Conservation (phyloP, 2,797 vertebrate species). For the Tadarida brasiliensis region DNA sequence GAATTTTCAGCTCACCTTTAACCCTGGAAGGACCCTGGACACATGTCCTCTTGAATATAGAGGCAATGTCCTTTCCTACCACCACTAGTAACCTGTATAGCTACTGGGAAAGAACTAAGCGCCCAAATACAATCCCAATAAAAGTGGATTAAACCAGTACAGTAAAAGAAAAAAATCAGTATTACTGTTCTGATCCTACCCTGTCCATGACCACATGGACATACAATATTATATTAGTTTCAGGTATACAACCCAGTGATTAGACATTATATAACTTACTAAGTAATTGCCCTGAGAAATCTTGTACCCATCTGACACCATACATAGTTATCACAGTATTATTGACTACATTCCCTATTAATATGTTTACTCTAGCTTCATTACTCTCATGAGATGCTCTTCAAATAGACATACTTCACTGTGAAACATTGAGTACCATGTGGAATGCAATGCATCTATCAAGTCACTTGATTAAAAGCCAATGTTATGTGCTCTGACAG, state of each 20-base stretch:
- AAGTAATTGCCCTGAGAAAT: background rate
- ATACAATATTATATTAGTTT: background rate
- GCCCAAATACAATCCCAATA: background rate
- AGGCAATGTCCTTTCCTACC: background rate
- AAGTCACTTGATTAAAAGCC: background rate
- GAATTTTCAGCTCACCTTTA: background rate
- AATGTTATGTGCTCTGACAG: background rate
- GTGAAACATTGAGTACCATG: background rate
- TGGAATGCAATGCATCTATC: background rate
- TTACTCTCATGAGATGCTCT: background rate
- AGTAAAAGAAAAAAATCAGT: slow-evolving; percentile 11
- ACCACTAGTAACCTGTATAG: background rate
- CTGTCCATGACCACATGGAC: background rate
- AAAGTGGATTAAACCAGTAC: background rate
- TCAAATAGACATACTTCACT: background rate
- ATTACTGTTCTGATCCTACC: background rate
- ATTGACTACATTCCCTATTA: background rate
- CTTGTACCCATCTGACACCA: background rate
- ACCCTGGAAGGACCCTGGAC: background rate
- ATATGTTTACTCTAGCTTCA: background rate
- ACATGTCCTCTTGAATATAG: background rate
- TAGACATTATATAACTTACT: background rate
- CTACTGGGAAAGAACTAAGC: background rate
- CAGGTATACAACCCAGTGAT: too few relatives aligned
- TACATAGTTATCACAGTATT: background rate